Percentiles rank a stretch among this genome's conserved stretches.
These are phyloP conservation scores for Epiblema foenella DNA, from an alignment of 2,888 invertebrate genomes.

Conservation along the genomic window DNA sequence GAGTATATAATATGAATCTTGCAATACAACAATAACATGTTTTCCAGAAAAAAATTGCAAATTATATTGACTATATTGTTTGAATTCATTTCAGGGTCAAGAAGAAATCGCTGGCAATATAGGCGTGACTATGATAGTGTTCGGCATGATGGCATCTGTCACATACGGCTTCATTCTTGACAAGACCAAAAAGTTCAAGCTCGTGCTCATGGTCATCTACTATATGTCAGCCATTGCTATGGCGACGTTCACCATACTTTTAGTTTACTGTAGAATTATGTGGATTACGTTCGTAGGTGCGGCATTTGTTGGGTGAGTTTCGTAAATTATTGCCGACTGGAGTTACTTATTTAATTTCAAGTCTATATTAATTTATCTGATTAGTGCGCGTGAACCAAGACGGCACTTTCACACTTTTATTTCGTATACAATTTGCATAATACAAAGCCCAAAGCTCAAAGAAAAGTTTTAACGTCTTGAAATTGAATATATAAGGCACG, in stretches of 20 bases:
- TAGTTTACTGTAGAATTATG: constrained; percentile 54
- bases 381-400: too few species aligned
- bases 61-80: too few species aligned
- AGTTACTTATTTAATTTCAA: not conserved
- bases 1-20: not conserved
- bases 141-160: constrained; percentile 87
- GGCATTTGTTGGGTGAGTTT: constrained; percentile 80
- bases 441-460: too few species aligned
- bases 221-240: constrained; percentile 85
- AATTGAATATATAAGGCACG: too few species aligned
- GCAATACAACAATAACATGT: too few species aligned
- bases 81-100: constrained; percentile 70
- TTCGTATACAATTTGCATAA: too few species aligned
- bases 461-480: too few species aligned
- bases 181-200: constrained; percentile 87
- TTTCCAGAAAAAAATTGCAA: too few species aligned
- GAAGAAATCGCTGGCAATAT: constrained; percentile 85
- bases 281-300: constrained; percentile 83
- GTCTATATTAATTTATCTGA: not conserved
- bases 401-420: too few species aligned
- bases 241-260: constrained; percentile 84
- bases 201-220: constrained; percentile 82
- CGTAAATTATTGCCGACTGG: not conserved
- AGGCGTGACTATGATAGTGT: constrained; percentile 86
- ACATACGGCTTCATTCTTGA: constrained; percentile 87